A percentile compares a stretch with the other conserved stretches of the same genome.
Conservation (phyloP, 1,140 invertebrate species). For the Cherax quadricarinatus region DNA sequence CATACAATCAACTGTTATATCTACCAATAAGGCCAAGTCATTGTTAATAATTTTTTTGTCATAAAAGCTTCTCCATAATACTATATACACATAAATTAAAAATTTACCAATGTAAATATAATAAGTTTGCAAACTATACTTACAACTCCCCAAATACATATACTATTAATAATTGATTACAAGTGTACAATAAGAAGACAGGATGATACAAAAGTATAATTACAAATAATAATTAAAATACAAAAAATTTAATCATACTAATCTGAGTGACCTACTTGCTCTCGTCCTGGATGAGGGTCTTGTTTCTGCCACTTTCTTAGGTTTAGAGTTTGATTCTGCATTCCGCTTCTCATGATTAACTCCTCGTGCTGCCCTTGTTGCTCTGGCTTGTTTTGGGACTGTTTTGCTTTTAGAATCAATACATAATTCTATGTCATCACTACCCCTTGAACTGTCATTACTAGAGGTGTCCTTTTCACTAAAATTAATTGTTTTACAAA, state of each 20-base stretch:
- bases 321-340: background rate
- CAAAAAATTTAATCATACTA: background rate
- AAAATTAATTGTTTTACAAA: background rate
- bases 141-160: no score
- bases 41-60: background rate
- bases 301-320: background rate
- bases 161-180: background rate
- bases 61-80: background rate
- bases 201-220: background rate
- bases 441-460: constrained; percentile 2
- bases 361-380: background rate
- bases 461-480: background rate
- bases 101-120: background rate
- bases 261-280: constrained; percentile 2
- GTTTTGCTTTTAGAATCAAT: background rate
- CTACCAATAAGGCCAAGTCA: background rate
- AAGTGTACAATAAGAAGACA: background rate
- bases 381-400: background rate
- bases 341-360: background rate
- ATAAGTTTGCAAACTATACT: background rate
- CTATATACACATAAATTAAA: background rate
- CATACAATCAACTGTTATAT: background rate
- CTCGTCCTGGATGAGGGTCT: constrained; percentile 4
- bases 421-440: constrained; percentile 8
- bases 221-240: background rate